phyloP scores from a whole-genome alignment of 2,797 vertebrate species.

The Rhinogobio ventralis region DNA sequence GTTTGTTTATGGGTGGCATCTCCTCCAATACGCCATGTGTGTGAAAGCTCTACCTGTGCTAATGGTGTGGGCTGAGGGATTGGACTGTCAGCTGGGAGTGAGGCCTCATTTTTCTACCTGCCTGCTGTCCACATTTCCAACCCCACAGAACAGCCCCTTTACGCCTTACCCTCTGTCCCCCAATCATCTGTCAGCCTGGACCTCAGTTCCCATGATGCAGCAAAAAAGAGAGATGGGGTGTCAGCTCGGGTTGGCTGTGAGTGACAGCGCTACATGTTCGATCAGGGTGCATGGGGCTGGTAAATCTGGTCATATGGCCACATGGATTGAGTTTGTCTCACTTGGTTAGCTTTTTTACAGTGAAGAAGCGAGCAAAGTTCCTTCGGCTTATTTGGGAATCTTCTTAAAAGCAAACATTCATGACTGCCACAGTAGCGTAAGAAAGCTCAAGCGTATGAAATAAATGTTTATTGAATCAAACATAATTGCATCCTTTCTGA shows the following conservation, averaged over 20 bases:
- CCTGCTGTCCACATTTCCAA: constrained; percentile 74
- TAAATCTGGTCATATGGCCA: constrained; percentile 15
- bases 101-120: constrained; percentile 94
- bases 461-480: constrained; percentile 70
- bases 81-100: constrained; percentile 85
- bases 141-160: constrained; percentile 76
- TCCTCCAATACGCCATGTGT: constrained; percentile 78
- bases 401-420: background rate
- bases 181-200: constrained; percentile 88
- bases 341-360: background rate
- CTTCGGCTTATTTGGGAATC: background rate
- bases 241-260: constrained; percentile 81
- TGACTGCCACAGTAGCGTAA: background rate
- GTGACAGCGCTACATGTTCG: constrained; percentile 49
- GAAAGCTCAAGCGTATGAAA: background rate
- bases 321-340: background rate
- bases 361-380: constrained; percentile 2
- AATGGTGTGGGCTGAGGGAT: constrained; percentile 90
- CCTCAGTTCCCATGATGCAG: constrained; percentile 84
- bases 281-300: constrained; percentile 1
- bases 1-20: constrained; percentile 89
- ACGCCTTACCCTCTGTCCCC: constrained; percentile 63
- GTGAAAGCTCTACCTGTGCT: constrained; percentile 81
- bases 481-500: constrained; percentile 62
- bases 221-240: constrained; percentile 83